Evolutionary conservation across 2,888 invertebrate genomes (phyloP).

Genomic region (Euclidia mi): DNA sequence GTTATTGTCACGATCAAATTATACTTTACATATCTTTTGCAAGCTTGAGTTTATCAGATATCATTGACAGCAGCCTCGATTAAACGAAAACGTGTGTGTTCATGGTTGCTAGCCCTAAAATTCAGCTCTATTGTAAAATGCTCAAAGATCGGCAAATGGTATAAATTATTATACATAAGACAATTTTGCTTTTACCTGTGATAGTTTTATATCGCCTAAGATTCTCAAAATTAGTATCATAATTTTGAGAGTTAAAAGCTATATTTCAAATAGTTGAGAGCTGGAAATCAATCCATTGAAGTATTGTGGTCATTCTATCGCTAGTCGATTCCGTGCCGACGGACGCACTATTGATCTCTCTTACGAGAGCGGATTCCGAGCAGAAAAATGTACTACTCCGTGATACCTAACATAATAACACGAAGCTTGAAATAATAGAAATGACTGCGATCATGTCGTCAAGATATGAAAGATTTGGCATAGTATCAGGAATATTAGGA

Average conservation of each 20-base stretch:
- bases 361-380: conserved; percentile 1
- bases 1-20: conserved; percentile 3
- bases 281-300: conserved; percentile 24
- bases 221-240: too few species aligned
- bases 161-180: too few species aligned
- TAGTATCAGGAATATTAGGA: too few species aligned
- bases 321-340: conserved; percentile 13
- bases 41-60: conserved; percentile 1
- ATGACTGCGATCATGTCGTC: too few species aligned
- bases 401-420: conserved; percentile 2
- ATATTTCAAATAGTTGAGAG: not conserved
- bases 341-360: conserved; percentile 33
- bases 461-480: too few species aligned
- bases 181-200: too few species aligned
- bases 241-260: too few species aligned
- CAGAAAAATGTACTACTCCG: conserved; percentile 7
- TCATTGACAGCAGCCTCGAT: not conserved
- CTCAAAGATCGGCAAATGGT: too few species aligned
- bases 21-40: not conserved
- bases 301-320: conserved; percentile 41
- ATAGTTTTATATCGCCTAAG: too few species aligned
- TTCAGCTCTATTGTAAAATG: too few species aligned
- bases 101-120: too few species aligned
- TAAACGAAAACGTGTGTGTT: not conserved
- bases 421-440: too few species aligned